Evolutionary conservation across 2,113 vertebrate species (phyloP), one percentile per base, ranked within the genome.

Genomic region (Carassius gibelio): DNA sequence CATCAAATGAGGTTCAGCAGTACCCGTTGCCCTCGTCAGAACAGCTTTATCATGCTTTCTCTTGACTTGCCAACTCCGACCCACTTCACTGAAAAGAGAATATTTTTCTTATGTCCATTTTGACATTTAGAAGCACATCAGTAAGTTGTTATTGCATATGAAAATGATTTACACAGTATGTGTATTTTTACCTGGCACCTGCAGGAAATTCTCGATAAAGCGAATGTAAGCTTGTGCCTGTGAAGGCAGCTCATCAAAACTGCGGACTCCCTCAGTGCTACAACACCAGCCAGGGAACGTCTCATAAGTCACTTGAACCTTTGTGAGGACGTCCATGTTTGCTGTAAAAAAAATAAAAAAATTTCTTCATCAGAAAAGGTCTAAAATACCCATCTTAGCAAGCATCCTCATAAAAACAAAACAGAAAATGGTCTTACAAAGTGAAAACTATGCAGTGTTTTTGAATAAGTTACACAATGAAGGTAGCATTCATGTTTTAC

Each of bases 31-130:
- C 62, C 45, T 30, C 84, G 85, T 94, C 91, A 95, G 42, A 92
- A 94, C 84, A 94, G 92, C 88, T 95, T 95, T 88, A 95, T 90
- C 84, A 95, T 95, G 92, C 94, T 93, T 89, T 95, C 94, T 45
- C 95, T 91, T 87, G 93, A 94, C 90, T 95, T 95, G 69, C 95
- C 95, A 30, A 95, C 94, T 84, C 95, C 95, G 1, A 95, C 93
- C 95, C 95, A 95, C 90, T 95, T 95, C 85, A 95, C 95, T 95
- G 89, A 78, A 94, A 93, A 89, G n/a, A 86, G 48, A 4, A 38
- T 42, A 6, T 45, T 45, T 45, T 45, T 45, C 45, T 45, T 45
- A 45, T 45, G 45, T 10, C 45, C 45, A 42, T 42, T 52, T 26
- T 19, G 36, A 62, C 42, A 45, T 45, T 45, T 45, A 8, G 8